Evolutionary conservation across 2,797 vertebrate genomes (phyloP), one percentile per base, ranked within the genome.

Genomic region (Lacerta agilis): DNA sequence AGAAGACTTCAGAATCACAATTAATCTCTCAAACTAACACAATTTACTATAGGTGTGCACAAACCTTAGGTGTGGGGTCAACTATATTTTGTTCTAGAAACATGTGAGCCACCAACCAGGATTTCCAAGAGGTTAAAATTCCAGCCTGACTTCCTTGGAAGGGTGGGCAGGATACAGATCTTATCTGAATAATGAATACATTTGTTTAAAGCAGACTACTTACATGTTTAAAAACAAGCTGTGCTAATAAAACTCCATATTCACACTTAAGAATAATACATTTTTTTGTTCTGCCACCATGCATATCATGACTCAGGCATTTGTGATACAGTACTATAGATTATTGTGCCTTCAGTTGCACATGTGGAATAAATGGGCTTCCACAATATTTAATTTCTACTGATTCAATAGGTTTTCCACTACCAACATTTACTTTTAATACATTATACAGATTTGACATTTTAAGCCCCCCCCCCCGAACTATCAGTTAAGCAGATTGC

Each of bases 331-430:
- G 89, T 92, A 90, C 83, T 93, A 95, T 83, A 90, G 91, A 95
- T 93, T 95, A 95, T 91, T 25, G 0, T 87, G 92, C 91, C 91
- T 96, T 91, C 82, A 92, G 75, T 23, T 90, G 2, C 45, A 72
- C 61, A 86, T 92, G 92, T 91, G 92, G 95, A 94, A 96, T 90
- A 90, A 95, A 95, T 84, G 87, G 78, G 38, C n/a, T 95, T 93
- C 92, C 93, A 87, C 17, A 94, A 95, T 88, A 76, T 89, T 96
- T 92, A 89, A 95, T 92, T 95, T 93, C 69, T 86, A 89, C 84
- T 88, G 92, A 94, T 81, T 95, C 69, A 77, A 88, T 92, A 29
- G 83, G 79, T 79, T 94, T 91, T 86, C 82, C 91, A 93, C 92
- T 69, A 86, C 3, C 18, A 89, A 82, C 87, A 94, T 90, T 94